phyloP scores from a whole-genome alignment of 2,113 vertebrate species.

The Podarcis muralis region DNA sequence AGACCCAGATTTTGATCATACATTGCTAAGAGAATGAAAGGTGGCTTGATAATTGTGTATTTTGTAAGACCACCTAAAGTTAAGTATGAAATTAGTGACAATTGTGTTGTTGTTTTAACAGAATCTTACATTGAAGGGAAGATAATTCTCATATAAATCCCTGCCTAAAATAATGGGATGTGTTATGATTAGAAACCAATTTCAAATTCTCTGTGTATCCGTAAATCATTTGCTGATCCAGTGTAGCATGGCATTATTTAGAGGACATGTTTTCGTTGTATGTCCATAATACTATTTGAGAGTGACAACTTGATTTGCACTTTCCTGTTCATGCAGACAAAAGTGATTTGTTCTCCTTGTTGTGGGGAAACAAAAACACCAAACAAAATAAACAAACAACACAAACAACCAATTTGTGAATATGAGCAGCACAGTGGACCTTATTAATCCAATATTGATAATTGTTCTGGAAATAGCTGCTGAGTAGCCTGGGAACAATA shows the following conservation, averaged over 20 bases:
- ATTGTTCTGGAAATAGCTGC: not conserved
- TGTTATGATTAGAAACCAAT: conserved; percentile 25
- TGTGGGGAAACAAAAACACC: not conserved
- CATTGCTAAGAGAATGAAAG: not conserved
- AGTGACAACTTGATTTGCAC: conserved; percentile 37
- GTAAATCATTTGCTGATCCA: conserved; percentile 25
- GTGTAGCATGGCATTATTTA: conserved; percentile 28
- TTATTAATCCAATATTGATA: not conserved
- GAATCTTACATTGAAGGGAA: not conserved
- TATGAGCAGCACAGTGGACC: not conserved
- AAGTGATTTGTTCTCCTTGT: conserved; percentile 19
- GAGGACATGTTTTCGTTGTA: conserved; percentile 21
- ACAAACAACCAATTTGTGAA: not conserved
- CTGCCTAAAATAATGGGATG: conserved; percentile 16
- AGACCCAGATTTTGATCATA: not conserved
- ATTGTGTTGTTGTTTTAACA: not conserved
- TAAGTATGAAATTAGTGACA: not conserved
- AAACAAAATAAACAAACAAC: conserved; percentile 18
- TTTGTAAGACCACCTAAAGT: not conserved
- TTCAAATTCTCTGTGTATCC: conserved; percentile 14
- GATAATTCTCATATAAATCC: not conserved
- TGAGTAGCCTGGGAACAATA: not conserved
- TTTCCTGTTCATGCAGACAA: conserved; percentile 21
- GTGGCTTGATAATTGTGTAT: not conserved
- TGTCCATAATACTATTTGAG: conserved; percentile 13